Evolutionary conservation across 2,113 vertebrate species (phyloP), one percentile per base, ranked within the genome.

Genomic region (Macaca nemestrina): DNA sequence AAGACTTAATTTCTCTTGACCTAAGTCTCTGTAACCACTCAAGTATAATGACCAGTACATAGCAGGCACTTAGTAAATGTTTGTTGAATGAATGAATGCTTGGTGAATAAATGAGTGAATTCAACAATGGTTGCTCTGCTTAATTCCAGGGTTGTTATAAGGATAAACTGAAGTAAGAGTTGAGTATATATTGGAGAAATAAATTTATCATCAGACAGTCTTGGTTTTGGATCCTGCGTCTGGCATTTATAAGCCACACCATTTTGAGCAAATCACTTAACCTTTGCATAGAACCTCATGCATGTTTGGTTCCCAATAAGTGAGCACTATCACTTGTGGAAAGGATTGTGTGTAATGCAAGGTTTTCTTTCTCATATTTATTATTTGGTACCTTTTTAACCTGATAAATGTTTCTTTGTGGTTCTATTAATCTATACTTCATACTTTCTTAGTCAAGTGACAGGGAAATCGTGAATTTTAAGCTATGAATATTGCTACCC

Each of bases 401-500:
- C 43, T 82, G 20, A 72, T 67, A 68, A 88, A n/a, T 80, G 14
- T 61, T 87, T 93, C 61, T 72, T 25, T 73, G 25, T 18, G 40
- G n/a, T 38, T 68, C 45, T 86, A 78, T 40, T 30, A 79, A 75
- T 88, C 18, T 9, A 48, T 78, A 79, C 75, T 79, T 61, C 18
- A 90, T 7, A 48, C 12, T 75, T 4, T 88, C 27, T 75, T 81
- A 75, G 50, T 94, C 50, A 88, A 88, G 22, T 90, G 57, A 73
- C 59, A 76, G 35, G 18, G 32, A 97, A 83, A 75, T 80, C n/a
- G 59, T 73, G 7, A 50, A 72, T 81, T 96, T 95, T 52, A 79
- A 79, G 45, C 38, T 93, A 55, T 82, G 76, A 91, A 86, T 70
- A 80, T 67, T 43, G 35, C 6, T 72, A 22, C 3, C 9, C 50